These are phyloP conservation scores for Pelvicachromis taeniatus DNA, from an alignment of 2,113 vertebrate genomes.

Conservation along the genomic window DNA sequence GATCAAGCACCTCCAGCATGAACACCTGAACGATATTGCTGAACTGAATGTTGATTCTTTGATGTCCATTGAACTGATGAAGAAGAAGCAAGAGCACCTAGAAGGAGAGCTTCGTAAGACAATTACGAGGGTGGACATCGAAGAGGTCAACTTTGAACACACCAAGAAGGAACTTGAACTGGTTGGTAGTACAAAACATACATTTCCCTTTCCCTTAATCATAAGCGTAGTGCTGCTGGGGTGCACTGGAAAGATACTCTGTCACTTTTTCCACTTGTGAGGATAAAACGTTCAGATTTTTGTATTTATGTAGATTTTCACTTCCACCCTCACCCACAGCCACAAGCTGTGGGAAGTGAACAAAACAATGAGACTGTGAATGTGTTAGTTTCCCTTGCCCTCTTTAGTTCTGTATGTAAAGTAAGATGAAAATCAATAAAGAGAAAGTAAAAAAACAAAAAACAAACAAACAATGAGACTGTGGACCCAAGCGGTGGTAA, in stretches of 20 bases:
- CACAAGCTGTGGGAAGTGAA: not conserved
- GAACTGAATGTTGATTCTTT: conserved; percentile 78
- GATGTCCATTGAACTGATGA: conserved; percentile 62
- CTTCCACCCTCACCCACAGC: not conserved
- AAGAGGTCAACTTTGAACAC: conserved; percentile 76
- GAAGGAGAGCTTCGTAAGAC: conserved; percentile 72
- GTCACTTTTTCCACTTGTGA: not conserved
- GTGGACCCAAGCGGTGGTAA: not conserved
- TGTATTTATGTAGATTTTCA: not conserved
- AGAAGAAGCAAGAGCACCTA: conserved; percentile 76
- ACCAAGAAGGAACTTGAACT: conserved; percentile 75
- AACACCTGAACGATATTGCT: conserved; percentile 85
- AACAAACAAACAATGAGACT: no score
- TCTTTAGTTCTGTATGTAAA: no score
- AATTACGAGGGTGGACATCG: conserved; percentile 65
- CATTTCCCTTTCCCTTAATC: not conserved
- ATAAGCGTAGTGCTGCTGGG: not conserved
- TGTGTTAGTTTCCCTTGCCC: no score
- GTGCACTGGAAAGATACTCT: not conserved
- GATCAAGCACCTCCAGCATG: conserved; percentile 89
- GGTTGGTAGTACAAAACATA: conserved; percentile 65
- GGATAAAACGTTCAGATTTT: not conserved
- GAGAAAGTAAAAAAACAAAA: no score
- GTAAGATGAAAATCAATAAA: no score
- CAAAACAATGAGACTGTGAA: not conserved